phyloP scores from a whole-genome alignment of 2,797 vertebrate genomes.

The Myotis pilosus region DNA sequence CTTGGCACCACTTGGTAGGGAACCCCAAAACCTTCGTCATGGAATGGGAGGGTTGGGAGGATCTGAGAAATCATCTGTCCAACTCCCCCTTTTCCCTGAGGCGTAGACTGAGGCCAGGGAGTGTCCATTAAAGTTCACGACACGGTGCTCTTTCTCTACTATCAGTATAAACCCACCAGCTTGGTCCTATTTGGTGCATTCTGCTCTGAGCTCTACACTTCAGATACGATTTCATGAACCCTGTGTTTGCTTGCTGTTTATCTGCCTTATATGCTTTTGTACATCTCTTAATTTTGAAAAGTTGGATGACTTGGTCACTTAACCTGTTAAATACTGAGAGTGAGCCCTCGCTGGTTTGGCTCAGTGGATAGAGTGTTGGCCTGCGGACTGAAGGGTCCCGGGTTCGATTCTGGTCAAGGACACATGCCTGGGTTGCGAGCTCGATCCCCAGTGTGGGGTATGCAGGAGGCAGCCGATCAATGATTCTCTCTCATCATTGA shows the following conservation, averaged over 20 bases:
- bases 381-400: too few relatives aligned
- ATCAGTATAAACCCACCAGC: neutral
- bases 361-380: too few relatives aligned
- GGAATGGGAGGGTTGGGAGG: neutral
- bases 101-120: neutral
- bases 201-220: neutral
- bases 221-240: neutral
- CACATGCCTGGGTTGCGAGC: too few relatives aligned
- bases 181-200: neutral
- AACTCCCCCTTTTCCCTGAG: neutral
- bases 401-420: too few relatives aligned
- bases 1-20: neutral
- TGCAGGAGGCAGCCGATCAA: too few relatives aligned
- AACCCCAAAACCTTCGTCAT: neutral
- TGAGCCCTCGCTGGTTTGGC: too few relatives aligned
- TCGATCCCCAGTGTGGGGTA: too few relatives aligned
- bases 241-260: neutral
- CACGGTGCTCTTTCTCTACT: fast-evolving
- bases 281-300: slow-evolving; percentile 18
- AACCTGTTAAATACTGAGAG: neutral
- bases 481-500: too few relatives aligned
- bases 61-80: neutral
- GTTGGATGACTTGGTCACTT: neutral
- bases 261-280: neutral
- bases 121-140: neutral